phyloP scores from a whole-genome alignment of 2,888 invertebrate species.

The Hypsopygia costalis region DNA sequence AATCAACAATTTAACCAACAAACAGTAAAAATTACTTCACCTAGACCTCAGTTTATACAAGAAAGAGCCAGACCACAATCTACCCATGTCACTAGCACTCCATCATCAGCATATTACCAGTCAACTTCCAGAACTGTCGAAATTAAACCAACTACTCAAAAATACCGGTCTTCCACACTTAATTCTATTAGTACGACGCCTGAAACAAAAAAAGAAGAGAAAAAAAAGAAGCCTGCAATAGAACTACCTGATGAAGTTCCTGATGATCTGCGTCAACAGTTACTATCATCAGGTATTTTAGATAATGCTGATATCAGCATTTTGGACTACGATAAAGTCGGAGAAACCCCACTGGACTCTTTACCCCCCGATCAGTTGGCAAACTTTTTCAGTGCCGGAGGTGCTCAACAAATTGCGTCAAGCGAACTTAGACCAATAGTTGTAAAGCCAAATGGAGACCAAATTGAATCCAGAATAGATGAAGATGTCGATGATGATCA shows the following conservation, averaged over 20 bases:
- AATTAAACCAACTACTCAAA: constrained; percentile 73
- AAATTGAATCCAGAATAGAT: constrained; percentile 70
- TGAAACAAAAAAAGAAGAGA: constrained; percentile 70
- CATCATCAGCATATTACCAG: constrained; percentile 58
- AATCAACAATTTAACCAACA: constrained; percentile 40
- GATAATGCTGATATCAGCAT: constrained; percentile 94
- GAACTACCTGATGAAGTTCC: constrained; percentile 93
- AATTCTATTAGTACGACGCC: constrained; percentile 68
- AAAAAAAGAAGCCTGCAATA: constrained; percentile 76
- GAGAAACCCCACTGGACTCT: constrained; percentile 90
- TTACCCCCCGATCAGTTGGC: constrained; percentile 92
- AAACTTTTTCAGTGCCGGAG: constrained; percentile 92
- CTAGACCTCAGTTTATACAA: constrained; percentile 59
- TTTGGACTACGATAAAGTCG: constrained; percentile 92
- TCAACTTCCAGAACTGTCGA: constrained; percentile 68
- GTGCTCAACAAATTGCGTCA: constrained; percentile 85
- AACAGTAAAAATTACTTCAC: constrained; percentile 51
- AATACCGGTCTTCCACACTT: constrained; percentile 68
- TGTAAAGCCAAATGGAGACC: constrained; percentile 82
- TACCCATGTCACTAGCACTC: constrained; percentile 47
- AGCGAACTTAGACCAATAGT: constrained; percentile 86
- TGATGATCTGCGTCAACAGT: constrained; percentile 90
- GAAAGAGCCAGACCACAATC: constrained; percentile 59
- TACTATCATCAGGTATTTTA: constrained; percentile 91
- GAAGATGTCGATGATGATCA: constrained; percentile 73